Evolutionary conservation across 2,797 vertebrate species (phyloP).

Genomic region (Chloroceryle amazona): DNA sequence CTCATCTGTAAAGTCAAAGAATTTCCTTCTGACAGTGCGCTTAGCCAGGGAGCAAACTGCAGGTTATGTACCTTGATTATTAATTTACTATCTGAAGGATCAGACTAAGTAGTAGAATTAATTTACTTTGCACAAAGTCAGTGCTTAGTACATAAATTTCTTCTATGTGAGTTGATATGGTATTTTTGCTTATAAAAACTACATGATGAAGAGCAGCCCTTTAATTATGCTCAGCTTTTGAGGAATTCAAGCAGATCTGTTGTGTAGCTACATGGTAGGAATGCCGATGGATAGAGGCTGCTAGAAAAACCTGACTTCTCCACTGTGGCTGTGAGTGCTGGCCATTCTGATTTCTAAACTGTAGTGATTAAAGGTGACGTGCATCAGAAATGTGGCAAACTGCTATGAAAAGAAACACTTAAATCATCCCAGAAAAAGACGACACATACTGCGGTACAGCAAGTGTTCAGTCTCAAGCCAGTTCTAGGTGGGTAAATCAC

Average conservation of each 20-base stretch:
- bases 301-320: neutral
- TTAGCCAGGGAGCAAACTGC: neutral
- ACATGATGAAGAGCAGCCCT: neutral
- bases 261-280: neutral
- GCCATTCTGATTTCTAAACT: neutral
- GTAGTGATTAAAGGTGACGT: neutral
- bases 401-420: neutral
- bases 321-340: neutral
- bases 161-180: neutral
- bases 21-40: neutral
- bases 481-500: neutral
- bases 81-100: neutral
- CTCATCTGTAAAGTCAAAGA: neutral
- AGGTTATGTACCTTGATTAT: neutral
- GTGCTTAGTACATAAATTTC: neutral
- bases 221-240: neutral
- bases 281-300: rapidly evolving
- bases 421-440: neutral
- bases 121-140: neutral
- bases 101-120: neutral
- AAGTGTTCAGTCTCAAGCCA: neutral
- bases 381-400: neutral
- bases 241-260: neutral
- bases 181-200: neutral
- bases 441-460: rapidly evolving